Base-by-base conservation (phyloP, 2,888 invertebrate genomes). In the Apocheima hispidaria region DNA sequence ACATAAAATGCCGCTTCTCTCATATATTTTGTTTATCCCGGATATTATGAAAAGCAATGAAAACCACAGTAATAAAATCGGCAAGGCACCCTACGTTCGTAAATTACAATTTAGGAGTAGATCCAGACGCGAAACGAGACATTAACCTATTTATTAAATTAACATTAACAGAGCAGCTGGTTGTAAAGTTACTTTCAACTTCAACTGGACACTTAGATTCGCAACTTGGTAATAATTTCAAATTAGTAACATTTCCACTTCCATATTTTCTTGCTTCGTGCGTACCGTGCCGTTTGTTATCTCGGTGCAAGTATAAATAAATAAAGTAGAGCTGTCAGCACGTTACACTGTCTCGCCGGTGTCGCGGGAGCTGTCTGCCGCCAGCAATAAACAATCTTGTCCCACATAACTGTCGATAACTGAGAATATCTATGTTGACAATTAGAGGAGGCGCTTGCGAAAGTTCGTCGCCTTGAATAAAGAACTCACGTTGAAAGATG, bases 331-430 rank as follows among this genome's bases (percentile, higher is more conserved):
- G 70, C 74, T 78, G 78, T 79, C 81, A 80, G 72, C 68, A 65
- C 68, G 60, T 72, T 72, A 70, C 65, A 56, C 59, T 67, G 71
- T 66, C 56, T 68, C 75, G 71, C 68, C 72, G 70, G 71, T 71
- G 72, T 68, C 74, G 73, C 75, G 77, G 78, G 79, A 81, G 79
- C 81, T 74, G 82, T 76, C 78, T 76, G 73, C 70, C 60, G 78
- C 78, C 78, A 82, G 77, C 87, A 88, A 88, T 87, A 88, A 82
- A 83, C 80, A 77, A 72, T 78, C 75, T 74, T 84, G 87, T 76
- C 79, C 87, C 74, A 88, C 81, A 86, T 86, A 81, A 75, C 76
- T 75, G 76, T 77, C 83, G 79, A 84, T 84, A 83, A 81, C 70
- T 68, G 69, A 66, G 64, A 81, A 73, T 82, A 79, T 73, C 77